Percentiles rank a stretch among this genome's conserved stretches.
Conservation (phyloP, 2,113 vertebrate species). For the Cololabis saira region DNA sequence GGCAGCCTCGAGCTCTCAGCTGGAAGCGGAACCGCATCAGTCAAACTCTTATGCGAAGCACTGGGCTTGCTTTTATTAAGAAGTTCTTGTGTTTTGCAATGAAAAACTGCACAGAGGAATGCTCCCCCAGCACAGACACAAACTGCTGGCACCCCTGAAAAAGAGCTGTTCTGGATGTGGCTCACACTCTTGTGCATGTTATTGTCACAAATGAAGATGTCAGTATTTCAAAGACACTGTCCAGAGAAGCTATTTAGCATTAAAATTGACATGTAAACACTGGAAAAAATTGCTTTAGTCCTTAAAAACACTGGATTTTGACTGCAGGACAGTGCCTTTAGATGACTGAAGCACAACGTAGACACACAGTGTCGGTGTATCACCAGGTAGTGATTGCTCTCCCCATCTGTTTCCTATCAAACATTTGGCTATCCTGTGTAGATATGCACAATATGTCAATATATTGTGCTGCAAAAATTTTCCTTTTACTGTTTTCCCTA, state of each 20-base stretch:
- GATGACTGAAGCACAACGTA: conserved; percentile 18
- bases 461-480: conserved; percentile 37
- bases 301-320: conserved; percentile 3
- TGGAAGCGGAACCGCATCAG: conserved; percentile 39
- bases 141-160: background rate
- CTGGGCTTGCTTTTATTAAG: conserved; percentile 39
- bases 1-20: background rate
- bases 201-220: conserved; percentile 11
- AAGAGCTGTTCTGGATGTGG: background rate
- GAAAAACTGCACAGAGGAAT: conserved; percentile 44
- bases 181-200: conserved; percentile 63
- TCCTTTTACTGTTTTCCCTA: background rate
- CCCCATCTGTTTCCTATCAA: conserved; percentile 36
- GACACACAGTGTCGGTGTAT: conserved; percentile 20
- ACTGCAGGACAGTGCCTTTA: conserved; percentile 27
- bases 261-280: background rate
- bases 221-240: conserved; percentile 8
- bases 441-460: conserved; percentile 19
- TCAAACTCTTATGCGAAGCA: conserved; percentile 64
- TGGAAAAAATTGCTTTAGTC: conserved; percentile 2
- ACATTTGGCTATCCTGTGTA: conserved; percentile 16
- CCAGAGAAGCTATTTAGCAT: conserved; percentile 6
- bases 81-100: background rate
- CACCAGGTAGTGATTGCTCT: conserved; percentile 3
- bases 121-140: conserved; percentile 37